Conservation (phyloP, 2,113 vertebrate species). For the Gymnocephalus cernua region DNA sequence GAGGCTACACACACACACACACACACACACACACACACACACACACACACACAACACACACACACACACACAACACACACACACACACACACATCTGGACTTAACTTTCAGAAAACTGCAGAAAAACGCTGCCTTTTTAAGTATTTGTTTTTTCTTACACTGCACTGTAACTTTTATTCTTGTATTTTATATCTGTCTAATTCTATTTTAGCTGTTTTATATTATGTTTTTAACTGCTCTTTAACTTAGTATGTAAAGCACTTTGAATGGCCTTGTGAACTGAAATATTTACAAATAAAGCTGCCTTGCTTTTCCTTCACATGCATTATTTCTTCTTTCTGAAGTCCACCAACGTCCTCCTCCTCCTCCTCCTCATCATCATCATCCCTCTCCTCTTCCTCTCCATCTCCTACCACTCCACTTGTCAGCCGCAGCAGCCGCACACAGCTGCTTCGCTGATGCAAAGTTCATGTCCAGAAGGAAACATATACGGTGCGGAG, state of each 20-base stretch:
- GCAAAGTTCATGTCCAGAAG: conserved; percentile 17
- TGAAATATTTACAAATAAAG: too few species aligned
- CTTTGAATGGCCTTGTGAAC: too few species aligned
- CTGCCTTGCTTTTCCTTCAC: too few species aligned
- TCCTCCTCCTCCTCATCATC: conserved; percentile 10
- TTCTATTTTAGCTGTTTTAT: too few species aligned
- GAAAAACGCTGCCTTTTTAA: too few species aligned
- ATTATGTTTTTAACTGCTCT: too few species aligned
- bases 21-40: neutral
- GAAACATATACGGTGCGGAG: conserved; percentile 26
- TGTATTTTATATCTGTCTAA: too few species aligned
- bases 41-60: neutral
- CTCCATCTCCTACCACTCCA: conserved; percentile 47
- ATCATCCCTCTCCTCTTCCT: conserved; percentile 24
- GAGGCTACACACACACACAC: neutral
- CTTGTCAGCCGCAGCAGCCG: conserved; percentile 28
- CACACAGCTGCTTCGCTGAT: neutral
- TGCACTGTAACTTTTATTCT: too few species aligned
- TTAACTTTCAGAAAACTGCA: too few species aligned
- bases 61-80: neutral
- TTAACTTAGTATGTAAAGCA: too few species aligned
- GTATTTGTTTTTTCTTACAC: too few species aligned
- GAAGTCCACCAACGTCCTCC: conserved; percentile 42
- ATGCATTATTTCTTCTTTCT: neutral
- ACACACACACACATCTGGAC: neutral